phyloP scores from a whole-genome alignment of 2,888 invertebrate genomes.

The Cacoxenus indagator region DNA sequence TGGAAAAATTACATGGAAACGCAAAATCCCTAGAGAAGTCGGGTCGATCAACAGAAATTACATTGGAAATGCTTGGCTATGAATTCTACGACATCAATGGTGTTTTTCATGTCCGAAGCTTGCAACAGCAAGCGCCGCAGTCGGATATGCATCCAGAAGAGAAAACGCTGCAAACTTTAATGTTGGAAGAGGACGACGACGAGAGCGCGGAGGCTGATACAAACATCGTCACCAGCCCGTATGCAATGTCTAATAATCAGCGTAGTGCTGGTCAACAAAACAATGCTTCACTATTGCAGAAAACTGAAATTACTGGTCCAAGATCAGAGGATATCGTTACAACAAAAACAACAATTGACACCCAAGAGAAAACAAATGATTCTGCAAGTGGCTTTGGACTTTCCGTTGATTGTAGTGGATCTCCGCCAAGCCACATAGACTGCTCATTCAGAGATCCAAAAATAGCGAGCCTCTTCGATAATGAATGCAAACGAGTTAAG shows the following conservation, averaged over 20 bases:
- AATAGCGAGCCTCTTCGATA: constrained; percentile 22
- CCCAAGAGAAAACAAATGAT: too few relatives aligned
- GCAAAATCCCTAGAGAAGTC: too few relatives aligned
- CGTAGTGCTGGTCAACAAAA: too few relatives aligned
- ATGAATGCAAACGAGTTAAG: constrained; percentile 40
- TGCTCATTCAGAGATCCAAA: constrained; percentile 6
- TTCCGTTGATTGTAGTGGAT: too few relatives aligned
- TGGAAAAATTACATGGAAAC: too few relatives aligned
- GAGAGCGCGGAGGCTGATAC: not conserved
- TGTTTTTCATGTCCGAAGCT: constrained; percentile 57
- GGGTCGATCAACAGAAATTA: constrained; percentile 66
- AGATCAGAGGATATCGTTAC: too few relatives aligned
- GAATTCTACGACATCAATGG: constrained; percentile 67
- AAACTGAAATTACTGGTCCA: too few relatives aligned
- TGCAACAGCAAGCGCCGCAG: constrained; percentile 45
- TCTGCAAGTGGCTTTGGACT: too few relatives aligned
- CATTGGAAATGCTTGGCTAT: constrained; percentile 68
- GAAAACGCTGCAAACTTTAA: constrained; percentile 19
- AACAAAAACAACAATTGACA: too few relatives aligned
- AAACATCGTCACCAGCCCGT: constrained; percentile 1
- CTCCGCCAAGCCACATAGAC: constrained; percentile 29
- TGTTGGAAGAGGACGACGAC: constrained; percentile 28
- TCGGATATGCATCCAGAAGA: constrained; percentile 41
- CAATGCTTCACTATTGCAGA: too few relatives aligned
- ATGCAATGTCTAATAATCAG: too few relatives aligned